phyloP scores from a whole-genome alignment of 1,140 invertebrate species.

The Harpegnathos saltator region DNA sequence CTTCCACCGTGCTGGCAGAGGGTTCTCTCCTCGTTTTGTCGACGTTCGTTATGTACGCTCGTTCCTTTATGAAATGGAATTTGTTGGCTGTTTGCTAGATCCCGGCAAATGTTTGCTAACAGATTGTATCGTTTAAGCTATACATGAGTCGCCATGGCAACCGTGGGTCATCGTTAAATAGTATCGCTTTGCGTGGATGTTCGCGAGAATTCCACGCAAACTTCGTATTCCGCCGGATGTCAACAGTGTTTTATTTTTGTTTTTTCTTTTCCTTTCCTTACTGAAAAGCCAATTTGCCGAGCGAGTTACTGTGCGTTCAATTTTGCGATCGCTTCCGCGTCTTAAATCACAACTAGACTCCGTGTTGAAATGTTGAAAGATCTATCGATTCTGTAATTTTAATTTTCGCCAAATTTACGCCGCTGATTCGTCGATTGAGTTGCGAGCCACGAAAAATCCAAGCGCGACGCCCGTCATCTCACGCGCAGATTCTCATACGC shows the following conservation, averaged over 20 bases:
- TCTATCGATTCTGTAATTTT: not conserved
- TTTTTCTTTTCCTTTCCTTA: constrained; percentile 2
- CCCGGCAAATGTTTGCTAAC: constrained; percentile 51
- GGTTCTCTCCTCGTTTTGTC: constrained; percentile 44
- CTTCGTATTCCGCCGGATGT: constrained; percentile 33
- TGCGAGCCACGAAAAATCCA: not conserved
- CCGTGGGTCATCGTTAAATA: constrained; percentile 54
- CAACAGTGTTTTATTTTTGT: constrained; percentile 30
- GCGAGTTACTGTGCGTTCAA: not conserved
- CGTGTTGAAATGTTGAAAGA: not conserved
- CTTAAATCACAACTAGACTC: not conserved
- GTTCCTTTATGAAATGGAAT: constrained; percentile 60
- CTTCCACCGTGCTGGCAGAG: constrained; percentile 32
- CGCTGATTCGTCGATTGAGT: not conserved
- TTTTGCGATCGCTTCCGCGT: not conserved
- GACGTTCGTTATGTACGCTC: constrained; percentile 51
- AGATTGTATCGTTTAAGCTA: constrained; percentile 59
- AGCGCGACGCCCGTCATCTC: too few relatives aligned
- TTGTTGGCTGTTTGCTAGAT: constrained; percentile 58
- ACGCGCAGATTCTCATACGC: not conserved
- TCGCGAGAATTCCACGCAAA: constrained; percentile 37
- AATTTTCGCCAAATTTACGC: not conserved
- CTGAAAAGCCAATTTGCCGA: not conserved
- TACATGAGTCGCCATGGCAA: constrained; percentile 56
- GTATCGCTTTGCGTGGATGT: constrained; percentile 46